phyloP scores from a whole-genome alignment of 37 sponge, comb jelly and placozoan species.

The Axinella damicornis region DNA sequence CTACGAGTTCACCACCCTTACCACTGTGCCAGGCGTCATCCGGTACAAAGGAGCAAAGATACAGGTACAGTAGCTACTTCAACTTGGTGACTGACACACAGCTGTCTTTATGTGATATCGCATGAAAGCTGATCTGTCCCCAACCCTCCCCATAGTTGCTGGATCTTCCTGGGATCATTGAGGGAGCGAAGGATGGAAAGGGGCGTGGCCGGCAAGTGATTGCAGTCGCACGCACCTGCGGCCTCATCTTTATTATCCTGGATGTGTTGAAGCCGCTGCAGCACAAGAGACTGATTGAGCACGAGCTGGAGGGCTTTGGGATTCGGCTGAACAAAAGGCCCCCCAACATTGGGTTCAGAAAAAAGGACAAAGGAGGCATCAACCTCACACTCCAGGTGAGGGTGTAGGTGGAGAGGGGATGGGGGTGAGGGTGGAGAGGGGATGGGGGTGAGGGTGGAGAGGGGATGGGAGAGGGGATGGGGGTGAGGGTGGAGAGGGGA shows the following conservation, averaged over 20 bases:
- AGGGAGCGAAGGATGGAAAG: conserved; percentile 99
- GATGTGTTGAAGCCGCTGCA: conserved; percentile 98
- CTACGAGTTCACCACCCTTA: conserved; percentile 98
- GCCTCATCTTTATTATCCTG: conserved; percentile 96
- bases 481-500: no score
- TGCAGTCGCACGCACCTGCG: conserved; percentile 96
- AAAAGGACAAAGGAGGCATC: conserved; percentile 98
- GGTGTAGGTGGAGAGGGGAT: no score
- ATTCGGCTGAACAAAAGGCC: conserved; percentile 97
- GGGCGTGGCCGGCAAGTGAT: conserved; percentile 98
- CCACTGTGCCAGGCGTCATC: conserved; percentile 95
- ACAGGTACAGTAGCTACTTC: conserved; percentile 45
- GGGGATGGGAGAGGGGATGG: no score
- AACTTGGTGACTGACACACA: not conserved
- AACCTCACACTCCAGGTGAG: conserved; percentile 81
- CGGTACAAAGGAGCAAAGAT: conserved; percentile 97
- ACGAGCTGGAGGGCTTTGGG: conserved; percentile 97
- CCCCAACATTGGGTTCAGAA: conserved; percentile 92
- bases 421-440: no score
- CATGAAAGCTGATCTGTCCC: not conserved
- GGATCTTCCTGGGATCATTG: conserved; percentile 99
- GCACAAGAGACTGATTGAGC: conserved; percentile 94
- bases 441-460: no score
- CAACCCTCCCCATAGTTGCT: conserved; percentile 85
- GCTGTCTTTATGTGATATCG: not conserved